Base-by-base conservation (phyloP, 2,888 invertebrate species). In the Drosophila nr. perissopoda region DNA sequence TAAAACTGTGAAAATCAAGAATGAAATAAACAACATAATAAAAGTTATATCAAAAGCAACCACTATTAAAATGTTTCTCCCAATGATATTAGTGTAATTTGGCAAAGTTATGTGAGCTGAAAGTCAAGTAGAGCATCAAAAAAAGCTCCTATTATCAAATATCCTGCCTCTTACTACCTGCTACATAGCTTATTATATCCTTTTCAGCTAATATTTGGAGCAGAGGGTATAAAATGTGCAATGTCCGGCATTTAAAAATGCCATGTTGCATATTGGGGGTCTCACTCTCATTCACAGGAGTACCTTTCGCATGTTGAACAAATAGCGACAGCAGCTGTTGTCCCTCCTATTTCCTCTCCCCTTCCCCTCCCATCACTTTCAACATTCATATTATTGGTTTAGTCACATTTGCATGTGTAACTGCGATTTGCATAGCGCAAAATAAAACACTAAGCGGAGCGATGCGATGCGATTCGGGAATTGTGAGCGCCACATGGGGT, bases 321-420 rank as follows among this genome's bases (percentile, higher is more conserved):
- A 90, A 90, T 73, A 83, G 78, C 70, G 67, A 72, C 79, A 77
- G 65, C 67, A 70, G 64, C 66, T 58, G 66, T 70, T 52, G 58
- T 68, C 49, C 51, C 68, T 57, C 51, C 67, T 65, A 56, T 33
- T 34, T n/a, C 21, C 38, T 13, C n/a, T n/a, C 36, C 46, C 29
- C 16, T 10, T 10, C n/a, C 11, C 4, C 10, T 4, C n/a, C 48
- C 38, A 31, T 21, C 5, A 8, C 18, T 29, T 31, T 59, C 52
- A 52, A 63, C 61, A 67, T 77, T 59, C 63, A 79, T 84, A 90
- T 90, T 87, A 87, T 88, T 90, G 90, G 90, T 87, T 90, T 90
- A 90, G 87, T 89, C 81, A 76, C 89, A 88, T 85, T 90, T 89
- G 89, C 89, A 88, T 88, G 88, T 89, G 75, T 70, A 90, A 84